Evolutionary conservation across 2,888 invertebrate species (phyloP).

Genomic region (Lomographa bimaculata): DNA sequence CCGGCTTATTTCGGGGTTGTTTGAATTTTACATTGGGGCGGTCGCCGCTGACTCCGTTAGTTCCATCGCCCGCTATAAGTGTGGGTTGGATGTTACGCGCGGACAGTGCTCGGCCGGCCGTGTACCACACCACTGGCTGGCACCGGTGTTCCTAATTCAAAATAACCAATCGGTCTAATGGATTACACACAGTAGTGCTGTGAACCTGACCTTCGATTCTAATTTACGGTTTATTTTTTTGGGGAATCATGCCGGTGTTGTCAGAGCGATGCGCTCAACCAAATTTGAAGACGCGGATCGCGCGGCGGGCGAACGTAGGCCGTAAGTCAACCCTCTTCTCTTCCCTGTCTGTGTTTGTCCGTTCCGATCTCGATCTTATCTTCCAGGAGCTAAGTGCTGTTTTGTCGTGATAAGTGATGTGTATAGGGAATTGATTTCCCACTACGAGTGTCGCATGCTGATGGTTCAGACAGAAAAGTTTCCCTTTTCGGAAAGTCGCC

Average conservation of each 20-base stretch:
- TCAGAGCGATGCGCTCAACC: constrained; percentile 65
- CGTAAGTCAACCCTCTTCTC: constrained; percentile 65
- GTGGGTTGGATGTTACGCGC: constrained; percentile 55
- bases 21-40: constrained; percentile 67
- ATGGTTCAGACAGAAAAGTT: constrained; percentile 49
- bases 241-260: constrained; percentile 62
- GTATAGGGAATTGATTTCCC: constrained; percentile 45
- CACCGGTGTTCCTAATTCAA: constrained; percentile 50
- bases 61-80: constrained; percentile 64
- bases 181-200: constrained; percentile 61
- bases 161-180: constrained; percentile 52
- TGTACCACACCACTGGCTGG: constrained; percentile 71
- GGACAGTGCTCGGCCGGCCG: constrained; percentile 78
- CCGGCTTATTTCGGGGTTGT: constrained; percentile 61
- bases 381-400: constrained; percentile 33
- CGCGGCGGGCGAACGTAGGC: constrained; percentile 59
- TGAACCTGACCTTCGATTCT: constrained; percentile 59
- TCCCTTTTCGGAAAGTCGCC: constrained; percentile 45
- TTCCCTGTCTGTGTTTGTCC: constrained; percentile 40
- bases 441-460: constrained; percentile 47
- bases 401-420: constrained; percentile 32
- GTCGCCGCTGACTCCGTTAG: constrained; percentile 47
- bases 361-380: constrained; percentile 45
- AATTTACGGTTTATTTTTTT: constrained; percentile 37
- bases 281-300: constrained; percentile 60